A percentile compares a stretch with the other conserved stretches of the same genome.
Conservation (phyloP, 2,888 invertebrate species). For the Yponomeuta sedellus region DNA sequence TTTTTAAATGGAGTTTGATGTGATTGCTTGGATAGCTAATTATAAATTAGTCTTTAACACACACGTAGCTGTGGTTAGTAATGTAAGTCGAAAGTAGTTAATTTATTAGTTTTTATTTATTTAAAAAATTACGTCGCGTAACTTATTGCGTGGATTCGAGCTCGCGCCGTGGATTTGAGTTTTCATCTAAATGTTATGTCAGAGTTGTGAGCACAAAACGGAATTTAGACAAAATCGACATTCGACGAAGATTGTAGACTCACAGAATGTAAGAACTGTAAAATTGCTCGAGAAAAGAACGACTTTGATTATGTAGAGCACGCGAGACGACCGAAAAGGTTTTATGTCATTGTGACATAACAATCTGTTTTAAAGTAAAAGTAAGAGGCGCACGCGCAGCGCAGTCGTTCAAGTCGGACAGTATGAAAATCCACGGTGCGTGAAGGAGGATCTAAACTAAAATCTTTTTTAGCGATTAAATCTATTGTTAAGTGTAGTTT, state of each 20-base stretch:
- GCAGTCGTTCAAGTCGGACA: conserved; percentile 2
- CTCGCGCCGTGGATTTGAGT: conserved; percentile 51
- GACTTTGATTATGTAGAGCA: conserved; percentile 8
- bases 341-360: conserved; percentile 13
- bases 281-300: not conserved
- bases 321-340: not conserved
- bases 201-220: conserved; percentile 72
- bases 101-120: conserved; percentile 52
- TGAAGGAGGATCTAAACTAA: conserved; percentile 35
- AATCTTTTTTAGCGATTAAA: conserved; percentile 36
- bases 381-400: conserved; percentile 21
- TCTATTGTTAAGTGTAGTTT: conserved; percentile 47
- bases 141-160: conserved; percentile 54
- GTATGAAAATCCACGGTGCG: conserved; percentile 29
- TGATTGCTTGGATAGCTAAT: conserved; percentile 26
- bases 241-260: conserved; percentile 58
- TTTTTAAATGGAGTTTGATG: not conserved
- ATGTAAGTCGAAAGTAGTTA: conserved; percentile 31
- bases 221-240: conserved; percentile 65
- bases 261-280: conserved; percentile 26
- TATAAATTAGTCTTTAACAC: conserved; percentile 15
- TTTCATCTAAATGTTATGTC: conserved; percentile 59
- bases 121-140: conserved; percentile 36
- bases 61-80: conserved; percentile 50
- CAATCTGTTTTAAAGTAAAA: conserved; percentile 18